Evolutionary conservation across 2,797 vertebrate species (phyloP).

Genomic region (Spinus pinus): DNA sequence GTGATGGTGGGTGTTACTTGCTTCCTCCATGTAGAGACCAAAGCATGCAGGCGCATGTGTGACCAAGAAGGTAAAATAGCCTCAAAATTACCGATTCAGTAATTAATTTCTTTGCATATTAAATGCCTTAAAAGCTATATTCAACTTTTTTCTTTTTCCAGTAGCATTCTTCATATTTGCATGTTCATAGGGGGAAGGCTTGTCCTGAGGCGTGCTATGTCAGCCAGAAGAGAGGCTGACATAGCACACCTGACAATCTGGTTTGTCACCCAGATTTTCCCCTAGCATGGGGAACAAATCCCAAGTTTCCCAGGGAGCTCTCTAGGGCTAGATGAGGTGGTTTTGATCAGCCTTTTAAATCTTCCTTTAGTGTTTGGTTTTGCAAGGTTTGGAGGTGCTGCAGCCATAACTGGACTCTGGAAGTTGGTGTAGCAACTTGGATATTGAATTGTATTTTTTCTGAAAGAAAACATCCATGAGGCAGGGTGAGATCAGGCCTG

Average conservation of each 20-base stretch:
- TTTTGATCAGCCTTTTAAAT: background rate
- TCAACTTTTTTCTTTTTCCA: background rate
- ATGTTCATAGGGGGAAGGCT: background rate
- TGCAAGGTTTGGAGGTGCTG: background rate
- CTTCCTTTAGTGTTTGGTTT: background rate
- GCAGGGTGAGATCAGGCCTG: background rate
- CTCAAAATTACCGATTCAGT: background rate
- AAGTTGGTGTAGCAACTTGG: background rate
- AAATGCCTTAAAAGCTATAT: constrained; percentile 15
- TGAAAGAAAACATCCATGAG: background rate
- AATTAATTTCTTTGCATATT: background rate
- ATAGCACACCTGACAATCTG: no score
- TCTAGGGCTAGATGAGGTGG: background rate
- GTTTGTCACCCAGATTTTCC: background rate
- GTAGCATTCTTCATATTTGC: background rate
- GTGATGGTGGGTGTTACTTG: accelerated
- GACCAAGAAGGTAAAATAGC: background rate
- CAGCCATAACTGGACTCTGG: background rate
- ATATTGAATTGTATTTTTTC: background rate
- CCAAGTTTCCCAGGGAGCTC: background rate
- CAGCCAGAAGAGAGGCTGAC: background rate
- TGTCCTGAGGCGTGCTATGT: background rate
- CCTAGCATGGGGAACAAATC: background rate
- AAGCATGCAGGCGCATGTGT: background rate
- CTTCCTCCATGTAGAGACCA: background rate